phyloP scores from a whole-genome alignment of 2,113 vertebrate genomes.

The Odobenus rosmarus region DNA sequence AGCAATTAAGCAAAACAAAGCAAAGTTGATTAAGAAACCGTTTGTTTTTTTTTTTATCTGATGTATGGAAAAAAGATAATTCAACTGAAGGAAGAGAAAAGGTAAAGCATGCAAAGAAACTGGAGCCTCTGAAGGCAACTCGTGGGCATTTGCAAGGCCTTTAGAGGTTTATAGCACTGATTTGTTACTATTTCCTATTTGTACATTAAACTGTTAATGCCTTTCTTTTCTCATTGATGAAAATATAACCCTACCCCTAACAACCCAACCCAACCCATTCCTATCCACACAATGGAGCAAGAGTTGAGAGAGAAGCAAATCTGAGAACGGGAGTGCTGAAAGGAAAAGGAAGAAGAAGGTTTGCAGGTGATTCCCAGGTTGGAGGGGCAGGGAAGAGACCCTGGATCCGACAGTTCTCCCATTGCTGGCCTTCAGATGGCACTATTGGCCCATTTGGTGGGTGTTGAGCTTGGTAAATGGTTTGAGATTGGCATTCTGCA shows the following conservation, averaged over 20 bases:
- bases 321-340: background rate
- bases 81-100: background rate
- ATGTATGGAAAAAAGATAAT: background rate
- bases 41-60: background rate
- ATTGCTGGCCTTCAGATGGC: slow-evolving; percentile 71
- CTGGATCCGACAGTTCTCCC: background rate
- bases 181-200: background rate
- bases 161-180: background rate
- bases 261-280: background rate
- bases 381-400: too few relatives aligned
- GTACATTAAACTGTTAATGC: background rate
- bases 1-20: background rate
- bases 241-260: background rate
- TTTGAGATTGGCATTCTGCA: background rate
- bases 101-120: background rate
- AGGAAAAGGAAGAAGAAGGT: background rate
- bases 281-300: background rate
- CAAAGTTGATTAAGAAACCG: background rate
- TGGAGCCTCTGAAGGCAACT: background rate
- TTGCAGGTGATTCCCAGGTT: background rate
- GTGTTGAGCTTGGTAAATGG: background rate
- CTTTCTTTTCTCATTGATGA: background rate
- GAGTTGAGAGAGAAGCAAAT: background rate
- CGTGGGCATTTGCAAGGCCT: background rate
- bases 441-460: slow-evolving; percentile 42